These are phyloP conservation scores for Brachionus manjavacas DNA, from an alignment of 1,140 invertebrate genomes.

Conservation along the genomic window DNA sequence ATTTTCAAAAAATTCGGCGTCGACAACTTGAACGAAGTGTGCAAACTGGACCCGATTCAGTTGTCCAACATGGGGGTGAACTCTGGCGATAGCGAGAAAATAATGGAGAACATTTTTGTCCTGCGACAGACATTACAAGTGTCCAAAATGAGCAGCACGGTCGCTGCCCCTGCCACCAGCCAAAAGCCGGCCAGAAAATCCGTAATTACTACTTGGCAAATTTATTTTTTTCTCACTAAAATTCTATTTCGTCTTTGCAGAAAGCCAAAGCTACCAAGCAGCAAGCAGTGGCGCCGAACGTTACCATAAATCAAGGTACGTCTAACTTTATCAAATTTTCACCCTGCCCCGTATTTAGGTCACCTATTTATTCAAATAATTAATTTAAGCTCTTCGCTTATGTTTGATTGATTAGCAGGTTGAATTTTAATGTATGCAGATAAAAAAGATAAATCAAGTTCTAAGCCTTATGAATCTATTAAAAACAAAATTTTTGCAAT, in stretches of 20 bases:
- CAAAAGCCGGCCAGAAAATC: background rate
- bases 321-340: background rate
- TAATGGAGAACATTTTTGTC: constrained; percentile 35
- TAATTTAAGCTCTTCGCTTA: background rate
- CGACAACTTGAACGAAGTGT: constrained; percentile 36
- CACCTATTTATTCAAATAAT: background rate
- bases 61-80: constrained; percentile 25
- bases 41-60: constrained; percentile 26
- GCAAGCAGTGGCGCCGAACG: background rate
- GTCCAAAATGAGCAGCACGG: background rate
- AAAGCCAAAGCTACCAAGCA: background rate
- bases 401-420: constrained; percentile 1
- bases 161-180: background rate
- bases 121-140: constrained; percentile 27
- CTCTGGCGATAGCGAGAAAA: constrained; percentile 1
- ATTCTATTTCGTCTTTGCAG: background rate
- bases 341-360: background rate
- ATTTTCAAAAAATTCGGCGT: constrained; percentile 38
- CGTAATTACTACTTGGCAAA: background rate
- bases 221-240: background rate
- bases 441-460: background rate
- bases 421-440: background rate
- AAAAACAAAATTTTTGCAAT: no score
- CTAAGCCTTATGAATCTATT: no score
- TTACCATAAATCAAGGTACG: constrained; percentile 36